Conservation (phyloP, 1,140 invertebrate genomes). For the Cyphomyrmex costatus region DNA sequence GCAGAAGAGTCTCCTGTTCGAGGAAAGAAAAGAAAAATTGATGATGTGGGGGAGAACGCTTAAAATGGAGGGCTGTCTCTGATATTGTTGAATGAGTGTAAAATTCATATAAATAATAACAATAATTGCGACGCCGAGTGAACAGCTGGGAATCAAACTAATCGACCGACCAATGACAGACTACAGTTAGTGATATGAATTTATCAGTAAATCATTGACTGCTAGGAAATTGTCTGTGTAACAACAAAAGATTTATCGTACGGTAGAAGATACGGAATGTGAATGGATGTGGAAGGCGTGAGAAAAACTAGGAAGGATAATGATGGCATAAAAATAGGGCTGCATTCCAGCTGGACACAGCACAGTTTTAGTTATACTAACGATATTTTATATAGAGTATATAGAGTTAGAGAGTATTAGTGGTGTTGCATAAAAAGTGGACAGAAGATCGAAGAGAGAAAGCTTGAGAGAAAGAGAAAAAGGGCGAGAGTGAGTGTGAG, state of each 20-base stretch:
- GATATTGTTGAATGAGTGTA: slow-evolving; percentile 84
- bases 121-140: slow-evolving; percentile 85
- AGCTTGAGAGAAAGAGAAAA: slow-evolving; percentile 14
- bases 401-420: slow-evolving; percentile 86
- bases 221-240: slow-evolving; percentile 80
- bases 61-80: slow-evolving; percentile 74
- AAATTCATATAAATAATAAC: slow-evolving; percentile 86
- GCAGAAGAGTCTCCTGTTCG: slow-evolving; percentile 87
- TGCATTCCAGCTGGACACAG: slow-evolving; percentile 86
- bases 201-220: slow-evolving; percentile 83
- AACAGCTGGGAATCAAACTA: slow-evolving; percentile 87
- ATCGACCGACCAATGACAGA: slow-evolving; percentile 86
- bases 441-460: slow-evolving; percentile 68
- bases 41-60: slow-evolving; percentile 86
- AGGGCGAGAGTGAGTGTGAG: neutral
- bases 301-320: slow-evolving; percentile 70
- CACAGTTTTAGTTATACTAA: slow-evolving; percentile 87
- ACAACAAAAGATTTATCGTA: slow-evolving; percentile 75
- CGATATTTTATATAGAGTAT: slow-evolving; percentile 87
- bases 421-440: slow-evolving; percentile 80
- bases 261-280: slow-evolving; percentile 54
- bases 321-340: slow-evolving; percentile 84
- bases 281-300: slow-evolving; percentile 46
- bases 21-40: slow-evolving; percentile 92
- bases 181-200: slow-evolving; percentile 85